Evolutionary conservation across 2,797 vertebrate genomes (phyloP).

Genomic region (Cottoperca gobio): DNA sequence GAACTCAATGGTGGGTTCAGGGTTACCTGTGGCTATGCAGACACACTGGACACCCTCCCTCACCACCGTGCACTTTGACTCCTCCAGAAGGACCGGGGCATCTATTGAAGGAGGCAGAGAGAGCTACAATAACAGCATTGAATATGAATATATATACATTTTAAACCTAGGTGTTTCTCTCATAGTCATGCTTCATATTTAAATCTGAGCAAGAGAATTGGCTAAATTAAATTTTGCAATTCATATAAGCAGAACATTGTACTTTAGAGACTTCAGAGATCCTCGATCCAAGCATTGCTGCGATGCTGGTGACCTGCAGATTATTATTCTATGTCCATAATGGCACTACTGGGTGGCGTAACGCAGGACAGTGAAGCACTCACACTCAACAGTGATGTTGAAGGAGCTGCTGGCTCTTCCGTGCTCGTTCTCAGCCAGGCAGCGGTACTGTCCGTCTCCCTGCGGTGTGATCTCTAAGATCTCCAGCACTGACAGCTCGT

Average conservation of each 20-base stretch:
- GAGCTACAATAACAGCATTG: background rate
- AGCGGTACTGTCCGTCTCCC: conserved; percentile 90
- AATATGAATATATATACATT: background rate
- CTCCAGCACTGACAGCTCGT: conserved; percentile 87
- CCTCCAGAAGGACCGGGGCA: conserved; percentile 88
- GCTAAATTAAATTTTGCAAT: background rate
- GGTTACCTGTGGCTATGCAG: conserved; percentile 91
- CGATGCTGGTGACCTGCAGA: background rate
- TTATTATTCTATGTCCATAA: background rate
- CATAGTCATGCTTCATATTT: background rate
- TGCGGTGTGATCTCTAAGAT: conserved; percentile 85
- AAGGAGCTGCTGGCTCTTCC: conserved; percentile 90
- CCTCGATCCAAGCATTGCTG: background rate
- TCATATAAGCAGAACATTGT: background rate
- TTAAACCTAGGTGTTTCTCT: background rate
- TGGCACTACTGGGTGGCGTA: background rate
- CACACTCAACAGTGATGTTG: conserved; percentile 94
- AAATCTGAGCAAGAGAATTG: too few relatives aligned
- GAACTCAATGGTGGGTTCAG: conserved; percentile 90
- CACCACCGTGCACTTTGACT: conserved; percentile 92
- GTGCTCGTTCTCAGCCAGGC: conserved; percentile 92
- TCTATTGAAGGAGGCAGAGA: conserved; percentile 65
- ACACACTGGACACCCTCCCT: conserved; percentile 93
- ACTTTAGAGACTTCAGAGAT: background rate
- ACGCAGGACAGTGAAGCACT: conserved; percentile 65